A percentile compares a stretch with the other conserved stretches of the same genome.
Conservation (phyloP, 1,140 invertebrate genomes). For the Trachymyrmex cornetzi region DNA sequence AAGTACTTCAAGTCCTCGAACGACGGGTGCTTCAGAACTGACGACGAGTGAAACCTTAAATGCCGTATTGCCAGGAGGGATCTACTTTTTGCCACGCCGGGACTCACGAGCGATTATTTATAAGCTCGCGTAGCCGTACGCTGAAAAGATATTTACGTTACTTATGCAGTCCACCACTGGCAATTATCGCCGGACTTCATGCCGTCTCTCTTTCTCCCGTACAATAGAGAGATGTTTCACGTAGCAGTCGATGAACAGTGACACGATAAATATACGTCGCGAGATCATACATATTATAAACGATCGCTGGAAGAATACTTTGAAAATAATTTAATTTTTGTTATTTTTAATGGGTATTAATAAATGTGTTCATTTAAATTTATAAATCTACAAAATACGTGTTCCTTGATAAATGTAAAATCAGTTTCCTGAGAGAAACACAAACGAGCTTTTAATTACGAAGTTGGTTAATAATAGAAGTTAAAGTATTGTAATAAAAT, state of each 20-base stretch:
- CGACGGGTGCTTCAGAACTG: conserved; percentile 50
- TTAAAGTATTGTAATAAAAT: conserved; percentile 24
- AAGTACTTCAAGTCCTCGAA: conserved; percentile 63
- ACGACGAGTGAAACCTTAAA: conserved; percentile 66
- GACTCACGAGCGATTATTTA: conserved; percentile 58
- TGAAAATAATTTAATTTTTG: conserved; percentile 1
- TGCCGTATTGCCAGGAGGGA: conserved; percentile 66
- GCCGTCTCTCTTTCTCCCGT: conserved; percentile 37
- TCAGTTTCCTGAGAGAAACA: not conserved
- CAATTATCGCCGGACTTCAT: conserved; percentile 66
- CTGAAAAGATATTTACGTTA: conserved; percentile 55
- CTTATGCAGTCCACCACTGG: conserved; percentile 16
- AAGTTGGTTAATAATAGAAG: conserved; percentile 45
- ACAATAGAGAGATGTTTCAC: conserved; percentile 3
- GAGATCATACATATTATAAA: conserved; percentile 3
- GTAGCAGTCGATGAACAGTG: conserved; percentile 26
- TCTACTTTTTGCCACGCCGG: conserved; percentile 58
- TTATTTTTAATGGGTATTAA: not conserved
- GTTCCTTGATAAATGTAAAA: not conserved
- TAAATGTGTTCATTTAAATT: not conserved
- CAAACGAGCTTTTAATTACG: conserved; percentile 28
- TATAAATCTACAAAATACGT: not conserved
- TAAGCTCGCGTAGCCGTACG: conserved; percentile 47
- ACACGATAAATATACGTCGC: conserved; percentile 29
- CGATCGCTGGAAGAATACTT: conserved; percentile 2